A percentile compares a stretch with the other conserved stretches of the same genome.
phyloP scores from a whole-genome alignment of 2,888 invertebrate genomes.

The Drosophila testacea region DNA sequence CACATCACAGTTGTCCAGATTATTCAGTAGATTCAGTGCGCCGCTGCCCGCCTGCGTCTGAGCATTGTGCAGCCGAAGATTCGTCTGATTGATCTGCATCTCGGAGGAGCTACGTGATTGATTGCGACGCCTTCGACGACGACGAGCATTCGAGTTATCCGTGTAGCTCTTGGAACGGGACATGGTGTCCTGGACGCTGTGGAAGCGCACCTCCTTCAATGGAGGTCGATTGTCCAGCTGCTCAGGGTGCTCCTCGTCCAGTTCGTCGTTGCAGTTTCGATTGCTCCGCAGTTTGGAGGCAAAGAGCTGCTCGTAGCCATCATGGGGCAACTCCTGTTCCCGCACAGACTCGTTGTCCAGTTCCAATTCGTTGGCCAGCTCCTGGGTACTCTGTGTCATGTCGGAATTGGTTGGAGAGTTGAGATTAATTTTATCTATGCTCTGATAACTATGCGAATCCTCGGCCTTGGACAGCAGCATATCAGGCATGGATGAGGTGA shows the following conservation, averaged over 20 bases:
- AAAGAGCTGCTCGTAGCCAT: conserved; percentile 78
- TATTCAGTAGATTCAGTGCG: conserved; percentile 67
- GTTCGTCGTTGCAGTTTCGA: conserved; percentile 54
- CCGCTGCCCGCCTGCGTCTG: conserved; percentile 77
- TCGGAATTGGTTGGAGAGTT: conserved; percentile 83
- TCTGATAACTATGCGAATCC: conserved; percentile 84
- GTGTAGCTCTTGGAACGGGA: conserved; percentile 87
- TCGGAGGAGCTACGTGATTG: conserved; percentile 84
- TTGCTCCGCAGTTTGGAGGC: conserved; percentile 49
- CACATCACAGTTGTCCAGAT: conserved; percentile 87
- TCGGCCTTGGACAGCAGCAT: conserved; percentile 82
- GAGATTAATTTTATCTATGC: conserved; percentile 83
- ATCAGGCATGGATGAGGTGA: conserved; percentile 88
- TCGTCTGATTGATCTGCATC: conserved; percentile 84
- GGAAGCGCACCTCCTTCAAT: conserved; percentile 84
- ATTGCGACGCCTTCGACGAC: conserved; percentile 82
- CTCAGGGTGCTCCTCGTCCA: conserved; percentile 53
- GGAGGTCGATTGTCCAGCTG: conserved; percentile 68
- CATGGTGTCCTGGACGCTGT: conserved; percentile 85
- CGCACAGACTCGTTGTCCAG: conserved; percentile 77
- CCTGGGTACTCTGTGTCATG: conserved; percentile 84
- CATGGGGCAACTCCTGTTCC: conserved; percentile 75
- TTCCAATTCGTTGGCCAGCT: conserved; percentile 82
- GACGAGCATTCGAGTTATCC: conserved; percentile 84
- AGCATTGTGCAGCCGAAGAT: conserved; percentile 82